Evolutionary conservation across 2,797 vertebrate genomes (phyloP), one percentile per base, ranked within the genome.

Genomic region (Clarias fuscus): DNA sequence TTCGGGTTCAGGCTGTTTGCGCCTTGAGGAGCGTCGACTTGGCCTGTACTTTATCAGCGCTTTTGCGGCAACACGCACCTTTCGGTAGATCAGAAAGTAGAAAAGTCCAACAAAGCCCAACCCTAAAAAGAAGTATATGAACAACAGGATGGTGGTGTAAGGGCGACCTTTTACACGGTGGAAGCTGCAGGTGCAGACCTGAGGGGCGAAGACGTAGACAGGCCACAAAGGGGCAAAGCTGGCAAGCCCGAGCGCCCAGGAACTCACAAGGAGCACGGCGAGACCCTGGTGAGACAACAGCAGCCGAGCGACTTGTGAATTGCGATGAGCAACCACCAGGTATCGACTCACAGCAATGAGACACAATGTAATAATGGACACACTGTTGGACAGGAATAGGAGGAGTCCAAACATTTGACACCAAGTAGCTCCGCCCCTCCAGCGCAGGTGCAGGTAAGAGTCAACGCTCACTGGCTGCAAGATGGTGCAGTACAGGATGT

Each of bases 101-200:
- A 98, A 98, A 10, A 94, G 40, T 0, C 96, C 96, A 0, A 98
- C 96, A 5, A 94, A 96, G 65, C 94, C 93, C 79, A 98, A 94
- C 3, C 97, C 96, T 0, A 96, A 22, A 56, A 97, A 94, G 86
- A 98, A 98, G 91, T 96, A 97, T 89, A 96, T 77, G 77, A 95
- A 96, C 75, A 97, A 92, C 86, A 98, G 91, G 86, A 97, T 93
- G 56, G 97, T 97, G 92, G 92, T 94, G 89, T 97, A 97, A 7
- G 96, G 97, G 2, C 95, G 94, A 6, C 97, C 96, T 62, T 40
- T 85, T 18, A 93, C 93, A 2, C 96, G 96, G 87, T 98, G 94
- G 91, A 98, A 98, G 90, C 97, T 98, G 92, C 97, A 98, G 8
- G 97, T 97, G 90, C 97, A 98, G 64, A 98, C 97, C 53, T 96